These are phyloP conservation scores for Drosophila varians DNA, from an alignment of 1,140 invertebrate genomes.

Conservation along the genomic window DNA sequence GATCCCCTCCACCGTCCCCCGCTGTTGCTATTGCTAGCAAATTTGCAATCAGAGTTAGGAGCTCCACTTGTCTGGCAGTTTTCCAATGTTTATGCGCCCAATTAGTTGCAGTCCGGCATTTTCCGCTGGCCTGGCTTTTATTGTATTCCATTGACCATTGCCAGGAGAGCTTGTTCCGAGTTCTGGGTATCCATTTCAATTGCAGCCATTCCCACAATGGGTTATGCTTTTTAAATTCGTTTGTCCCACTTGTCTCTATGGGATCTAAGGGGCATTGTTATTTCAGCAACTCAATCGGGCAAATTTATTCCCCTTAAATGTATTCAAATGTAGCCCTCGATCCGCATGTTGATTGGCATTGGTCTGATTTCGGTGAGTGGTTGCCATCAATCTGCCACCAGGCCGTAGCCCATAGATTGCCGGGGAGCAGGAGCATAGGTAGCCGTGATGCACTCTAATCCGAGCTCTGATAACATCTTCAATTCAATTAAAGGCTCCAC, in stretches of 20 bases:
- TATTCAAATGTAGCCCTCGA: too few species aligned
- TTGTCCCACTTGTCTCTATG: not conserved
- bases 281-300: too few species aligned
- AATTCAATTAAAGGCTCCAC: not conserved
- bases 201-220: not conserved
- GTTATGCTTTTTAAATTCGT: not conserved
- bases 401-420: not conserved
- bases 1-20: not conserved
- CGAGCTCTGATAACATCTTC: not conserved
- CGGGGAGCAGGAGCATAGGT: not conserved
- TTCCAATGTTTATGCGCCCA: conserved; percentile 18
- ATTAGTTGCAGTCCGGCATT: conserved; percentile 20
- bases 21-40: not conserved
- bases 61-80: conserved; percentile 5
- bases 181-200: not conserved
- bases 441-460: too few species aligned
- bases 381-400: too few species aligned
- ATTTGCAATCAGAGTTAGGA: not conserved
- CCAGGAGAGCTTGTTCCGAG: too few species aligned
- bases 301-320: too few species aligned
- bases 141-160: not conserved
- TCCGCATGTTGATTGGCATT: too few species aligned
- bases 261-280: too few species aligned
- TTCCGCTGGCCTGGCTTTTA: not conserved
- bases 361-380: not conserved